phyloP scores from a whole-genome alignment of 2,797 vertebrate species.

The Lemur catta region DNA sequence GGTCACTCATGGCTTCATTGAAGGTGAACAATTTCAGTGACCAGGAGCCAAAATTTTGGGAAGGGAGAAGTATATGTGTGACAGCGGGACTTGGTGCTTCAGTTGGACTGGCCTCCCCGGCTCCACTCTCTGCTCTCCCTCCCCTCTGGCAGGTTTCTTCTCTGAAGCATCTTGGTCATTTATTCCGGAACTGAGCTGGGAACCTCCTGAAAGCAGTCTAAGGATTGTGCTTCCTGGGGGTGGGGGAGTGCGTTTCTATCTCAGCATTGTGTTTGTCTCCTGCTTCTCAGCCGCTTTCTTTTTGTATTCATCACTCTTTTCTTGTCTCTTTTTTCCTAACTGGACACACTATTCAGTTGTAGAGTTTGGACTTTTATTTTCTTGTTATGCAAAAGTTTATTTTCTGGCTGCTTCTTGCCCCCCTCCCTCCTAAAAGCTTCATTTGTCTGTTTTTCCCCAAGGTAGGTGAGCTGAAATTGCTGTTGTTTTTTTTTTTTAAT shows the following conservation, averaged over 20 bases:
- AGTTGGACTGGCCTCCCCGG: fast-evolving
- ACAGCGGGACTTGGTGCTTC: neutral
- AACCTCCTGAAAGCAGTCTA: neutral
- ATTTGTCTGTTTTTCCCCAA: neutral
- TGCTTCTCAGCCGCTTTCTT: neutral
- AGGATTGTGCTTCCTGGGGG: neutral
- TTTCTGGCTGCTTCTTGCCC: neutral
- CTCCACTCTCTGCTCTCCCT: neutral
- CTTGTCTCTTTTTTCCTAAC: neutral
- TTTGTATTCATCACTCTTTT: neutral
- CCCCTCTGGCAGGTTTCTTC: neutral
- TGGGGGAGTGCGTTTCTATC: neutral
- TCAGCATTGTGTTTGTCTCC: neutral
- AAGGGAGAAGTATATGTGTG: neutral
- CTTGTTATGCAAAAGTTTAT: neutral
- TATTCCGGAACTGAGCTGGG: neutral
- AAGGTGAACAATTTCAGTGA: neutral
- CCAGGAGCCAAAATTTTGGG: neutral
- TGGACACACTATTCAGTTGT: neutral
- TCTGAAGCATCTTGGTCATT: neutral
- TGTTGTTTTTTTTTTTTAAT: neutral
- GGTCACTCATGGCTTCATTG: neutral
- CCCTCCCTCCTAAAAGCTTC: neutral
- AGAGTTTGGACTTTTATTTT: neutral
- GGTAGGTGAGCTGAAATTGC: neutral